Evolutionary conservation across 2,113 vertebrate species (phyloP).

Genomic region (Aldabrachelys gigantea): DNA sequence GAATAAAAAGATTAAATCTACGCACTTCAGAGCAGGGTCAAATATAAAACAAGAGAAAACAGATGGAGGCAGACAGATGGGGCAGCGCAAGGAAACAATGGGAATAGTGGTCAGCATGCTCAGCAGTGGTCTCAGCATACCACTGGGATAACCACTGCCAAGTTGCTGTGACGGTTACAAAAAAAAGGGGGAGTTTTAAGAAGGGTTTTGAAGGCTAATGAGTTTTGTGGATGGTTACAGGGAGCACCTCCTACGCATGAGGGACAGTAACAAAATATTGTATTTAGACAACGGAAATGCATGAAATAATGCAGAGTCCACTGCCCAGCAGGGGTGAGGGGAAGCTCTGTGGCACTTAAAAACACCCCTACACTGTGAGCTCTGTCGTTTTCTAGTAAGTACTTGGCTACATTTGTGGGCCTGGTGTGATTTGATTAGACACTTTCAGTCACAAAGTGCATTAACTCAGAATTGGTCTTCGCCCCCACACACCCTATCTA

Average conservation of each 20-base stretch:
- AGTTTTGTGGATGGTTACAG: neutral
- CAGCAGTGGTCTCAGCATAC: neutral
- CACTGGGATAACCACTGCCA: no score
- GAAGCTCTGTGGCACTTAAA: neutral
- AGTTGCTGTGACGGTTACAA: neutral
- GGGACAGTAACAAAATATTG: neutral
- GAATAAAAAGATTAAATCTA: neutral
- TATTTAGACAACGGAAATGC: neutral
- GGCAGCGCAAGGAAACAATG: neutral
- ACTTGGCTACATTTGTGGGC: accelerated
- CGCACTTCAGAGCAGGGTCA: no score
- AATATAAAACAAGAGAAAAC: neutral
- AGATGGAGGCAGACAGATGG: neutral
- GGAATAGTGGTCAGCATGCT: neutral
- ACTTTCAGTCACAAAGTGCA: neutral
- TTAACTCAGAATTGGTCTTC: accelerated
- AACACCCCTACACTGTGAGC: neutral
- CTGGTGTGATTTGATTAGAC: accelerated
- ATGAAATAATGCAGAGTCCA: neutral
- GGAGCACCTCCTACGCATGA: neutral
- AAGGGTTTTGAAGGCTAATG: neutral
- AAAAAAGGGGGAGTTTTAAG: neutral
- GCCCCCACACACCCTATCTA: accelerated
- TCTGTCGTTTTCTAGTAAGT: accelerated
- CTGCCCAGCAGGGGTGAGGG: accelerated